Base-by-base conservation (phyloP, 64 coral and sea anemone species). In the Orbicella faveolata region DNA sequence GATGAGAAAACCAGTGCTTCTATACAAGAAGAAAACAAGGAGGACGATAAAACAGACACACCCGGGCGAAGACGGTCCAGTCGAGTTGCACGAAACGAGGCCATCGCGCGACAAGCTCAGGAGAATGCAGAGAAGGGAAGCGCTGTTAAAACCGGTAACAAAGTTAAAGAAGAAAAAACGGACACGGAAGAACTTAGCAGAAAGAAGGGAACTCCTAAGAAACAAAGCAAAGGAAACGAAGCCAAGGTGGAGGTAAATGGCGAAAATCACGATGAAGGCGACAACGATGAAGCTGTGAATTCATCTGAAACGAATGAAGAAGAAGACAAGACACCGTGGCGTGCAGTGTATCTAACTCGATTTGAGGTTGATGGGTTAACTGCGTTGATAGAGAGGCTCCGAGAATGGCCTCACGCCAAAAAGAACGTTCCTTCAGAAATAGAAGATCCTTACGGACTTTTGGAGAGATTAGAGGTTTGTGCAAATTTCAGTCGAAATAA, bases 381-480 rank as follows among this genome's bases (percentile, higher is more conserved):
- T 55, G 75, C 87, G 65, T 52, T 99, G 78, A 88, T 95, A 48
- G 83, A 84, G 11, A 92, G 88, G 39, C 65, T 99, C 53, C 85
- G 86, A 21, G 89, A 1, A 21, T 99, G 96, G 96, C 91, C 96
- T 7, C 90, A 90, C 1, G 94, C 93, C 11, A 67, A 94, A 79
- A 97, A 91, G 84, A 93, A 75, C 51, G 81, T 95, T 77, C 96
- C 96, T 7, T 16, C 34, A 41, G 84, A 14, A 17, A 73, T 99
- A 44, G 84, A 79, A 21, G 79, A 96, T 30, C 94, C 94, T 0
- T 66, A 53, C 2, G 74, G 63, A 59, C 79, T 99, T 26, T 87
- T 99, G 13, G 63, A 90, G 12, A 84, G 88, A 68, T 63, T 99
- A 30, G 91, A 99, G 94, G 96, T 99, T 75, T 53, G 88, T 89